Evolutionary conservation across 2,888 invertebrate species (phyloP).

Genomic region (Frankliniella fusca): DNA sequence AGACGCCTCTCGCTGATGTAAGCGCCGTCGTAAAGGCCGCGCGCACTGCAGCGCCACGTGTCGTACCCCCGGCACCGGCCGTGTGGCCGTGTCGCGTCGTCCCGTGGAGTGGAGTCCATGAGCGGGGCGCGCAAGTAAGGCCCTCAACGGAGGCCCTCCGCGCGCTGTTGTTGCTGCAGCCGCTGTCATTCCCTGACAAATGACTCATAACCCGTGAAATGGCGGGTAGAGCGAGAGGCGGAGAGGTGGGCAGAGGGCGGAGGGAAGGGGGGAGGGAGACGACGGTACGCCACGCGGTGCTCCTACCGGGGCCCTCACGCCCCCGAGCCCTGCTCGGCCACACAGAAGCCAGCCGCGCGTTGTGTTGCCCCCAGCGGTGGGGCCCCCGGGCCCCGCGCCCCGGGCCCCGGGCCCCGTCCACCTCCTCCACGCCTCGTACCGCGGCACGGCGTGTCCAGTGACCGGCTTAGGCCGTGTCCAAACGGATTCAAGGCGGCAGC

Average conservation of each 20-base stretch:
- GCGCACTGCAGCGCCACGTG: too few relatives aligned
- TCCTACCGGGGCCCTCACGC: not conserved
- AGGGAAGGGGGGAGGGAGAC: not conserved
- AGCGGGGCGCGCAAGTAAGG: too few relatives aligned
- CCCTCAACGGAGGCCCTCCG: too few relatives aligned
- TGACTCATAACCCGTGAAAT: constrained; percentile 24
- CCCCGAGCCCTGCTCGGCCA: constrained; percentile 1
- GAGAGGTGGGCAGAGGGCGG: not conserved
- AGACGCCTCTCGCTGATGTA: too few relatives aligned
- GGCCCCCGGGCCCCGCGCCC: not conserved
- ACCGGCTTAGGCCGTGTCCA: not conserved
- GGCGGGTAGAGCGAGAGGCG: not conserved
- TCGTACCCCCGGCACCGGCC: too few relatives aligned
- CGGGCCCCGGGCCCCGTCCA: not conserved
- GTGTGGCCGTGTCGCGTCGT: too few relatives aligned
- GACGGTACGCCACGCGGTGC: not conserved
- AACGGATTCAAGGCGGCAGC: not conserved
- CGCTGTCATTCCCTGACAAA: constrained; percentile 16
- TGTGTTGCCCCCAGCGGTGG: not conserved
- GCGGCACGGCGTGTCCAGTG: not conserved
- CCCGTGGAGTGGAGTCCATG: too few relatives aligned
- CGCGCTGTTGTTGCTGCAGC: not conserved
- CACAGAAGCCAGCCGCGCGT: not conserved
- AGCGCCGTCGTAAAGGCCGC: too few relatives aligned
- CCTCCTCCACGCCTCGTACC: not conserved